A percentile compares a stretch with the other conserved stretches of the same genome.
Evolutionary conservation across 2,888 invertebrate species (phyloP).

Genomic region (Axea sp.): DNA sequence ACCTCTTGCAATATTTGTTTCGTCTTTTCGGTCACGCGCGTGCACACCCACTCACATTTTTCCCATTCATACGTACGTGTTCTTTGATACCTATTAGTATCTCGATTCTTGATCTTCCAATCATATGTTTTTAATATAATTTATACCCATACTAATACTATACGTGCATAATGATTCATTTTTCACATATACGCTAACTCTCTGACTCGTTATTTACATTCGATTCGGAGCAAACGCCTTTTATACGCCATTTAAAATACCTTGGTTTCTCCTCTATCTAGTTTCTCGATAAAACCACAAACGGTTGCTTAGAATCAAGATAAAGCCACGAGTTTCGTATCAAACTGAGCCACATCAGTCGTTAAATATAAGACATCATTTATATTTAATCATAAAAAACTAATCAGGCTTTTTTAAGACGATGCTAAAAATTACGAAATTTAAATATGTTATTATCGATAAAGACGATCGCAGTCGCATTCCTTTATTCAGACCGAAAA

Average conservation of each 20-base stretch:
- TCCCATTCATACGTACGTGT: constrained; percentile 11
- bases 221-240: constrained; percentile 68
- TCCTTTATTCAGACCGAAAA: background rate
- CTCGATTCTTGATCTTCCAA: constrained; percentile 68
- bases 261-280: constrained; percentile 34
- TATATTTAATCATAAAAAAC: constrained; percentile 67
- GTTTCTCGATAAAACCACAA: constrained; percentile 39
- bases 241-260: constrained; percentile 54
- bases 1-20: constrained; percentile 64
- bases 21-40: constrained; percentile 12
- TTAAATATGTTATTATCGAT: constrained; percentile 54
- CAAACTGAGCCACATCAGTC: constrained; percentile 69
- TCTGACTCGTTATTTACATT: constrained; percentile 67
- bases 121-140: constrained; percentile 66
- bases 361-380: constrained; percentile 69
- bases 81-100: constrained; percentile 59
- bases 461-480: constrained; percentile 17
- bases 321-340: constrained; percentile 59
- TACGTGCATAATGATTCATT: constrained; percentile 72
- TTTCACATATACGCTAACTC: constrained; percentile 42
- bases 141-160: constrained; percentile 72
- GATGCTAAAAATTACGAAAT: constrained; percentile 66
- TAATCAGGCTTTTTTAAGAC: constrained; percentile 71
- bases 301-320: constrained; percentile 63
- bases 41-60: constrained; percentile 13